phyloP scores from a whole-genome alignment of 2,888 invertebrate genomes.

The Xylocampa areola region DNA sequence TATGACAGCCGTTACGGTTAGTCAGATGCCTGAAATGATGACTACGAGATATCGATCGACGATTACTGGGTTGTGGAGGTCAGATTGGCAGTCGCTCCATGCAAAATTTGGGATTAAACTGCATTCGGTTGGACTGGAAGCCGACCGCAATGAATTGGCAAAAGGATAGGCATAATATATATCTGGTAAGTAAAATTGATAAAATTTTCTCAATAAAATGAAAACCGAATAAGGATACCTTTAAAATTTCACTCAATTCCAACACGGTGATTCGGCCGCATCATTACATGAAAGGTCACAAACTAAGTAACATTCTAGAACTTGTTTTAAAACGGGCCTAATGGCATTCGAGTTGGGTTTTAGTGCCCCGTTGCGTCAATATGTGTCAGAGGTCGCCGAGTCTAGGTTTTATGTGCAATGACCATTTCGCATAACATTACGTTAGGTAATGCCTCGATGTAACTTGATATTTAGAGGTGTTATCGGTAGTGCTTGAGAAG shows the following conservation, averaged over 20 bases:
- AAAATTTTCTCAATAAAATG: slow-evolving; percentile 1
- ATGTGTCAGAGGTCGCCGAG: slow-evolving; percentile 63
- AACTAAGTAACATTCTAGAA: slow-evolving; percentile 56
- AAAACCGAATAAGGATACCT: slow-evolving; percentile 7
- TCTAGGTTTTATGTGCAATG: slow-evolving; percentile 68
- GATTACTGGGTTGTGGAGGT: no score
- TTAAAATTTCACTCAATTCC: slow-evolving; percentile 54
- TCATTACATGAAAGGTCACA: slow-evolving; percentile 55
- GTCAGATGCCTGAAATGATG: no score
- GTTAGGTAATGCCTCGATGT: slow-evolving; percentile 53
- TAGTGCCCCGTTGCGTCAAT: slow-evolving; percentile 57
- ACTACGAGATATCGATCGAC: no score
- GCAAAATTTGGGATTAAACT: no score
- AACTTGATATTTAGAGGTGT: slow-evolving; percentile 56
- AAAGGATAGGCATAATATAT: no score
- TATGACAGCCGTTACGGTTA: no score
- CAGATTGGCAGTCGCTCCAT: no score
- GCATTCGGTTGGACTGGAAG: no score
- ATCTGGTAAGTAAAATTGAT: no score
- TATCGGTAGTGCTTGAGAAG: slow-evolving; percentile 16
- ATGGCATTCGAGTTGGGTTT: slow-evolving; percentile 52
- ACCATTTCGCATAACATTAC: slow-evolving; percentile 68
- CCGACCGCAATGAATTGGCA: no score
- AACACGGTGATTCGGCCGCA: slow-evolving; percentile 37
- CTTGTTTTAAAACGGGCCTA: slow-evolving; percentile 59